Evolutionary conservation across 2,888 invertebrate species (phyloP), one percentile per base, ranked within the genome.

Genomic region (Drosophila austrosaltans): DNA sequence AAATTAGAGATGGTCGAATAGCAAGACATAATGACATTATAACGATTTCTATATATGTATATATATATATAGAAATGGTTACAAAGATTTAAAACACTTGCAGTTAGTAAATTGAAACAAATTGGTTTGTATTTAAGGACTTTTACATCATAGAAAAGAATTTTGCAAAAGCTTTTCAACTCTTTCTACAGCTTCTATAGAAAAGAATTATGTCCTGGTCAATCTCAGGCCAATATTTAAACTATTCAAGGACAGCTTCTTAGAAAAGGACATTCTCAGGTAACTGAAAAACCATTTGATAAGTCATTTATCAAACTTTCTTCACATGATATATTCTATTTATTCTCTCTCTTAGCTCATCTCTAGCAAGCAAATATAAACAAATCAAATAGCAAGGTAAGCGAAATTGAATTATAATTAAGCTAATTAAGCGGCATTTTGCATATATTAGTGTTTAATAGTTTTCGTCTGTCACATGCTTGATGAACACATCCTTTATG

Each of bases 1-100:
- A 81, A 82, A 87, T 78, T 81, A 77, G 66, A 75, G 68, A 63
- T 60, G 62, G 39, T 28, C 20, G 56, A 53, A 16, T 53, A 6
- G 16, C 36, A 57, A 60, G 28, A 42, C 57, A 61, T 36, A 61
- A 67, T 42, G 7, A 32, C 32, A 57, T 57, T 36, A 39, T n/a
- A 57, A 20, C 6, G 36, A 39, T 36, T 22, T 6, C 16, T 48
- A 48, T 48, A 44, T 12, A 30, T 30, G 16, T 16, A 16, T 16
- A 16, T 16, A 16, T 16, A 16, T 16, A 16, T 16, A 16, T 16
- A 16, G 16, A 48, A 22, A 22, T 22, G 12, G 22, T 48, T 25
- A 25, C 48, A 48, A 12, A 48, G 48, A 54, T 54, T 54, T 54
- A 54, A 54, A 30, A 30, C 22, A 30, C 16, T 44, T 60, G 8